Conservation (phyloP, 2,113 vertebrate species). For the Muntiacus reevesi region DNA sequence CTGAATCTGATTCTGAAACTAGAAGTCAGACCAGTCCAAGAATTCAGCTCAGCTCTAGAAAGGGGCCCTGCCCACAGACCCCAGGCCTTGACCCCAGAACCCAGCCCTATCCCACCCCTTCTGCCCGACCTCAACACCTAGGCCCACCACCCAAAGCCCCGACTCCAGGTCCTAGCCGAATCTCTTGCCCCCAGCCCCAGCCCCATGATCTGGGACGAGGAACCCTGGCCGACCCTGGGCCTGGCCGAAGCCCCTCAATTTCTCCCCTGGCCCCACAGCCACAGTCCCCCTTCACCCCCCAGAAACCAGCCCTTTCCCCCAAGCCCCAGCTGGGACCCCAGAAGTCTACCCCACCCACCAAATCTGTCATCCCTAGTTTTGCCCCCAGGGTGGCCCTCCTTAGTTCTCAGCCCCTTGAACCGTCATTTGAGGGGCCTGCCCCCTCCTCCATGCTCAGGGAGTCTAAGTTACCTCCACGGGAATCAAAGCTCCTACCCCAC, state of each 20-base stretch:
- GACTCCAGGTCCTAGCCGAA: not conserved
- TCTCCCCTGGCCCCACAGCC: not conserved
- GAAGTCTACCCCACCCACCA: not conserved
- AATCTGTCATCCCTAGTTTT: not conserved
- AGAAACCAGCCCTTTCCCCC: slow-evolving; percentile 46
- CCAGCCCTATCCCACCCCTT: not conserved
- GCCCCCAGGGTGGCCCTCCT: not conserved
- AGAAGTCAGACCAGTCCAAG: not conserved
- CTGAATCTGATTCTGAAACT: not conserved
- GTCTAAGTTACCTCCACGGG: not conserved
- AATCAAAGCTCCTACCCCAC: not conserved
- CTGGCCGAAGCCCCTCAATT: not conserved
- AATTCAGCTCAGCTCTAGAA: not conserved
- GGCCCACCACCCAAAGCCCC: not conserved
- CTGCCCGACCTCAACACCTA: not conserved
- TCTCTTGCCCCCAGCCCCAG: not conserved
- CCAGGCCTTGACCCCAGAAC: not conserved
- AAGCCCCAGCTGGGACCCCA: slow-evolving; percentile 14
- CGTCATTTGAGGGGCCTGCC: not conserved
- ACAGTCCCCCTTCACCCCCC: rapidly evolving
- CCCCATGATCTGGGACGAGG: not conserved
- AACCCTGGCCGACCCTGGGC: not conserved
- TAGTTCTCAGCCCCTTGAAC: rapidly evolving
- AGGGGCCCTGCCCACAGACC: not conserved
- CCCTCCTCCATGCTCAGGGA: not conserved